phyloP scores from a whole-genome alignment of 2,888 invertebrate species.

The Chymomyza caudatula region DNA sequence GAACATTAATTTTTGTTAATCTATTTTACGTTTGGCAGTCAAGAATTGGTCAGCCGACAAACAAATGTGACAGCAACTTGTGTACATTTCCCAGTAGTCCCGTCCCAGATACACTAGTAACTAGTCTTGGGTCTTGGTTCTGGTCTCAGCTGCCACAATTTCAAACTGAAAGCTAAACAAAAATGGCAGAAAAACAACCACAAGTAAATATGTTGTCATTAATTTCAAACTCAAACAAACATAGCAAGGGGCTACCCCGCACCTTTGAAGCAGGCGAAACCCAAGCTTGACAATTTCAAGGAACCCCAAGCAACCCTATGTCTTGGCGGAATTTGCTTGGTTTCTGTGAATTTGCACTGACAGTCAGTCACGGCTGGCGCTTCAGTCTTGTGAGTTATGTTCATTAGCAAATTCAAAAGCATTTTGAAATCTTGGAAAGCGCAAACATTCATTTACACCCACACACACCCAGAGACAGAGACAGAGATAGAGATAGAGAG shows the following conservation, averaged over 20 bases:
- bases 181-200: slow-evolving; percentile 30
- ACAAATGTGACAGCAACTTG: background rate
- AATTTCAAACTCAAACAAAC: slow-evolving; percentile 65
- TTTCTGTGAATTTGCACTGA: slow-evolving; percentile 15
- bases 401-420: slow-evolving; percentile 69
- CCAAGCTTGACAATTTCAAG: background rate
- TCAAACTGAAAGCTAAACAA: background rate
- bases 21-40: slow-evolving; percentile 53
- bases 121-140: background rate
- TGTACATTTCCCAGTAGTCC: background rate
- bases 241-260: slow-evolving; percentile 46
- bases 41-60: slow-evolving; percentile 42
- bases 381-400: slow-evolving; percentile 55
- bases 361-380: slow-evolving; percentile 28
- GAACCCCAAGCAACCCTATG: background rate
- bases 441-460: background rate
- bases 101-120: background rate
- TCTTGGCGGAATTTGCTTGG: background rate
- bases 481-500: background rate
- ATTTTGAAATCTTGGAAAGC: slow-evolving; percentile 44
- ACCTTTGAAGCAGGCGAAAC: background rate
- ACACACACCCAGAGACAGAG: slow-evolving; percentile 14
- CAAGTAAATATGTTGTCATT: slow-evolving; percentile 70
- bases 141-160: slow-evolving; percentile 3
- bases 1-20: slow-evolving; percentile 71